Base-by-base conservation (phyloP, 2,888 invertebrate genomes). In the Caenorhabditis japonica region DNA sequence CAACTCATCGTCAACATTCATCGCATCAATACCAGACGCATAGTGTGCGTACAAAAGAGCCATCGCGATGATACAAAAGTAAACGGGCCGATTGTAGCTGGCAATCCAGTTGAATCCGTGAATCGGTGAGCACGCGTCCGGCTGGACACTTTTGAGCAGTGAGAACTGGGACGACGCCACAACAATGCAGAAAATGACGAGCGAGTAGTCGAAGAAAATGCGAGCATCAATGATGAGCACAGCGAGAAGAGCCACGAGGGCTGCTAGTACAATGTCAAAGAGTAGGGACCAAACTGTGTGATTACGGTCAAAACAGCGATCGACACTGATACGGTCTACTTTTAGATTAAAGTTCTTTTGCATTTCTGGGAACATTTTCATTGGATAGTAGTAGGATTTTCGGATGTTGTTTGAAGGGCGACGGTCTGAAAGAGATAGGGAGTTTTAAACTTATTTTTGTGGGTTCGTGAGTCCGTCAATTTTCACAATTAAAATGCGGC, bases 111-210 rank as follows among this genome's bases (percentile, higher is more conserved):
- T 88, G 81, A 83, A 88, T 39, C 89, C 91, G 89, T 99, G 99
- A 38, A 96, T 95, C 0, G 99, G 97, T 2, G 97, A 97, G 0
- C 97, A 94, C 0, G 97, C 95, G 89, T 99, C 99, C 0, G 99
- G 99, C 87, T 99, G 99, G 1, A 99, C 99, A 88, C 96, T 96
- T 90, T 90, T 86, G 38, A 87, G 75, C 23, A 87, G 76, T 71
- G 76, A 88, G 81, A 83, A 99, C 89, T 99, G 75, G 13, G 96
- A 95, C 15, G 95, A 93, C 0, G 97, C 97, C 84, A 97, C 94
- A n/a, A 97, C 94, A 83, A 96, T 93, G 89, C 97, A 97, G 89
- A 99, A 95, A 87, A 95, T 91, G 88, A 97, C 94, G 15, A 96
- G 94, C 84, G 93, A 93, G 58, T 97, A 91, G 88, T 99, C 97